Percentiles rank a stretch among this genome's conserved stretches.
Evolutionary conservation across 1,140 invertebrate species (phyloP).

Genomic region (Latrodectus geometricus): DNA sequence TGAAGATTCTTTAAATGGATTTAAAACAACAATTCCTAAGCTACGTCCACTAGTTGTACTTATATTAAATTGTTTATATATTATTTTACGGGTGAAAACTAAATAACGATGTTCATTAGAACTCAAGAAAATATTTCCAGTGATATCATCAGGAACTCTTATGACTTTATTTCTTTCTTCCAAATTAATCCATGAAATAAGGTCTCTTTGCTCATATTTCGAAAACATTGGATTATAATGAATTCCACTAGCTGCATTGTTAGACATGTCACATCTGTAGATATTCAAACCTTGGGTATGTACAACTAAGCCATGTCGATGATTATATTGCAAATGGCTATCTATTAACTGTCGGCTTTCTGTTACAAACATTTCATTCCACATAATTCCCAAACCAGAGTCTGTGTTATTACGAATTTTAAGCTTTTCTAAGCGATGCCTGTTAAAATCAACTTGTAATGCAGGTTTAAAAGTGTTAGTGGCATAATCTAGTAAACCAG

Average conservation of each 20-base stretch:
- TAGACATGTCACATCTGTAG: conserved; percentile 66
- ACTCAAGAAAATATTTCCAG: conserved; percentile 19
- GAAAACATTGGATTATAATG: conserved; percentile 91
- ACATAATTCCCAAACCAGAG: conserved; percentile 88
- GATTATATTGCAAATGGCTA: conserved; percentile 88
- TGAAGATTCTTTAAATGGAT: conserved; percentile 88
- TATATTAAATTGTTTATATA: conserved; percentile 41
- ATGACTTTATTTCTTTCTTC: conserved; percentile 51
- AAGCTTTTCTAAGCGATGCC: conserved; percentile 88
- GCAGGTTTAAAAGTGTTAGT: conserved; percentile 90
- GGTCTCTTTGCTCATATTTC: conserved; percentile 86
- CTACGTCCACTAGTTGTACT: conserved; percentile 58
- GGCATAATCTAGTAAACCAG: conserved; percentile 93
- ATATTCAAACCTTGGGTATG: conserved; percentile 65
- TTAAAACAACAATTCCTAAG: conserved; percentile 73
- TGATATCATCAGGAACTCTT: conserved; percentile 38
- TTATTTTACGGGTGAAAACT: conserved; percentile 16
- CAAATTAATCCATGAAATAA: conserved; percentile 81
- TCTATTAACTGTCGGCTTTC: conserved; percentile 88
- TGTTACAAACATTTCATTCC: conserved; percentile 85
- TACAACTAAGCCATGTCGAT: conserved; percentile 81
- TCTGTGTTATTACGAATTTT: conserved; percentile 84
- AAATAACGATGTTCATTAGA: conserved; percentile 34
- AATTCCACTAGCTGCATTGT: conserved; percentile 89
- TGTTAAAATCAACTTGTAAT: conserved; percentile 94